These are phyloP conservation scores for Cephalotes varians DNA, from an alignment of 2,888 invertebrate genomes.

Conservation along the genomic window DNA sequence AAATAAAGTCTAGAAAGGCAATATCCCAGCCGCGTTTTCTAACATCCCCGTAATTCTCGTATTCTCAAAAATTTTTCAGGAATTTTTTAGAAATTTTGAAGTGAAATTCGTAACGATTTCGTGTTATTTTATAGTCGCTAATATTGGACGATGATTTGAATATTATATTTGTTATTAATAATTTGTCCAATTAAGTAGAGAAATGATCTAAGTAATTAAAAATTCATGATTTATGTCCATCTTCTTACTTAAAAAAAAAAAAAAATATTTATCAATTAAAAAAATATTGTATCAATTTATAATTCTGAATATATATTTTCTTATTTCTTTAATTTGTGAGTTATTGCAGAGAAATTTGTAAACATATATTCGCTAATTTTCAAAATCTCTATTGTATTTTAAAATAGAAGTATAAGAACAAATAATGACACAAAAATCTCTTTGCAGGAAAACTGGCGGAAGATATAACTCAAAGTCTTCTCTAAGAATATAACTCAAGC, in stretches of 20 bases:
- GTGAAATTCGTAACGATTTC: background rate
- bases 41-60: constrained; percentile 53
- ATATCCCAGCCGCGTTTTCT: constrained; percentile 55
- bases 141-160: background rate
- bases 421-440: background rate
- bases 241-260: background rate
- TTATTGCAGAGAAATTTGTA: background rate
- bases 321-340: background rate
- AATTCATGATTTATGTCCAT: background rate
- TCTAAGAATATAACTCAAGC: background rate
- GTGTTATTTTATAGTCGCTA: background rate
- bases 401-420: background rate
- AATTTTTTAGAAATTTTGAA: background rate
- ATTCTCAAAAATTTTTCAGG: background rate
- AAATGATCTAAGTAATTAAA: background rate
- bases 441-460: background rate
- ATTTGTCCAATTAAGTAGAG: background rate
- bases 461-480: background rate
- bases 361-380: background rate
- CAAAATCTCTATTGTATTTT: background rate
- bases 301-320: background rate
- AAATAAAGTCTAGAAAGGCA: constrained; percentile 86
- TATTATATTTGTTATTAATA: background rate
- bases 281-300: background rate
- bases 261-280: background rate